phyloP scores from a whole-genome alignment of 2,888 invertebrate genomes.

The Dinocampus coccinellae region DNA sequence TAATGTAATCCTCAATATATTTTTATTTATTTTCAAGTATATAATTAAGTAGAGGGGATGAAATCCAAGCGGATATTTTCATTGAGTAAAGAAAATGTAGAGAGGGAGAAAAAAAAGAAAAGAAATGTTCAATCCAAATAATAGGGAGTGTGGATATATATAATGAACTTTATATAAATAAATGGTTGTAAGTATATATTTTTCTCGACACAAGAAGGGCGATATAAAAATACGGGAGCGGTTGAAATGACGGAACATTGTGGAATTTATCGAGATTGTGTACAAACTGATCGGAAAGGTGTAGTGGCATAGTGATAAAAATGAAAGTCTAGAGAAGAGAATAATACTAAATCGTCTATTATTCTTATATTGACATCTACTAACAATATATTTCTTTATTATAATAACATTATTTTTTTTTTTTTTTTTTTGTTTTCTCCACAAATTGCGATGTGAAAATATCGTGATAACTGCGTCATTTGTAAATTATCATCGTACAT shows the following conservation, averaged over 20 bases:
- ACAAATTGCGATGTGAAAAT: too few species aligned
- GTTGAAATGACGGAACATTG: background rate
- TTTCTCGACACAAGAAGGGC: background rate
- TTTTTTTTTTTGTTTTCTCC: too few species aligned
- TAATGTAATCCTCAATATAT: slow-evolving; percentile 67
- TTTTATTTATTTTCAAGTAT: too few species aligned
- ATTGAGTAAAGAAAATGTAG: too few species aligned
- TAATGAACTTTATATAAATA: background rate
- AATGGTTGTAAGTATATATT: background rate
- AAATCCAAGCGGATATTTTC: too few species aligned
- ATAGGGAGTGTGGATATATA: background rate
- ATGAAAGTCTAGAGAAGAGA: background rate
- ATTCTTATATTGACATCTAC: background rate
- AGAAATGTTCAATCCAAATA: too few species aligned
- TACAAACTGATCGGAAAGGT: background rate
- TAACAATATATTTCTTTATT: background rate
- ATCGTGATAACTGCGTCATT: too few species aligned
- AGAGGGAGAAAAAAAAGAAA: background rate
- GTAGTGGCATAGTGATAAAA: background rate
- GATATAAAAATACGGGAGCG: background rate
- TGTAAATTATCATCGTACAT: too few species aligned
- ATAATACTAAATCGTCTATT: background rate
- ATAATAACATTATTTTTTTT: too few species aligned
- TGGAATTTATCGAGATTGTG: background rate
- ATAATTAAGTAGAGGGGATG: too few species aligned